A percentile compares a stretch with the other conserved stretches of the same genome.
phyloP scores from a whole-genome alignment of 2,888 invertebrate genomes.

The Buathra laborator region DNA sequence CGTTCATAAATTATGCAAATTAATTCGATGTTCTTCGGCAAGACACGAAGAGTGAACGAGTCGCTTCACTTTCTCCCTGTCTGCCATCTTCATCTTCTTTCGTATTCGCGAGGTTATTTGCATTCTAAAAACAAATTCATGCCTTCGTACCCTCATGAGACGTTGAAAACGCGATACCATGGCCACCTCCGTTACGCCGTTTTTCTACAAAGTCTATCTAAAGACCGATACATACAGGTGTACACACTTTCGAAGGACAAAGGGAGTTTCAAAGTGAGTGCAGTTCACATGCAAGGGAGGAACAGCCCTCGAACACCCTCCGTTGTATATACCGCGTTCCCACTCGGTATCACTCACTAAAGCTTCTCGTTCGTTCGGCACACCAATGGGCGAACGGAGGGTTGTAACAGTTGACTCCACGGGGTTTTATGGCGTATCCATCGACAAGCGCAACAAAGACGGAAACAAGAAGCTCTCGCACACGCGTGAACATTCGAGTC shows the following conservation, averaged over 20 bases:
- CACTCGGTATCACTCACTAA: conserved; percentile 60
- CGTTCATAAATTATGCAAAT: conserved; percentile 67
- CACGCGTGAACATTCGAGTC: conserved; percentile 35
- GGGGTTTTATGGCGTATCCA: conserved; percentile 78
- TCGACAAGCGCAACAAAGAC: conserved; percentile 76
- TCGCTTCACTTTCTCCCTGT: not conserved
- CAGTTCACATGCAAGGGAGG: conserved; percentile 38
- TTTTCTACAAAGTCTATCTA: conserved; percentile 28
- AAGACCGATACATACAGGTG: not conserved
- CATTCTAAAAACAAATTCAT: conserved; percentile 22
- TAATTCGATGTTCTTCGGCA: conserved; percentile 53
- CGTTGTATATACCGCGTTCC: conserved; percentile 45
- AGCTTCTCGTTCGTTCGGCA: conserved; percentile 54
- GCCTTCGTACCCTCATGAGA: conserved; percentile 12
- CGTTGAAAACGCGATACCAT: not conserved
- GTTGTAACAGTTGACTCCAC: conserved; percentile 78
- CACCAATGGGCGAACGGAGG: conserved; percentile 72
- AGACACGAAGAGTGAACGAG: conserved; percentile 39
- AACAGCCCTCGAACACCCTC: conserved; percentile 56
- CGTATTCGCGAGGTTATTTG: not conserved
- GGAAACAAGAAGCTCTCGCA: conserved; percentile 52
- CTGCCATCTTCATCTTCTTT: conserved; percentile 29
- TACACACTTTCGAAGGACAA: conserved; percentile 11
- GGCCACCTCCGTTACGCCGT: not conserved
- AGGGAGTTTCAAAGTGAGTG: conserved; percentile 38